Evolutionary conservation across 2,113 vertebrate genomes (phyloP), one percentile per base, ranked within the genome.

Genomic region (Charadrius vociferus): DNA sequence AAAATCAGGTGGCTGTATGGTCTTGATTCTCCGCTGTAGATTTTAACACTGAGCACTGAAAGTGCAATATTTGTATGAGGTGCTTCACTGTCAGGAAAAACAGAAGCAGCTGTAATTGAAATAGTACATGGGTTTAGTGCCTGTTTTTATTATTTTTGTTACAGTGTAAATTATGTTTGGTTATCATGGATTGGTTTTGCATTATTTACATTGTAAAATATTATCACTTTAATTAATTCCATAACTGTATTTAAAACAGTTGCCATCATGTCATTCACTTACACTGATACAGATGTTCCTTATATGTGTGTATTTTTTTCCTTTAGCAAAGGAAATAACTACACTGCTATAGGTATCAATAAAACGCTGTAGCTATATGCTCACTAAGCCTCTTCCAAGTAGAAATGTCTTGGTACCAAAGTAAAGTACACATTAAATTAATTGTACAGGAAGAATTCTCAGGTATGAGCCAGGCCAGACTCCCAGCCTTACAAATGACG

Each of bases 181-280:
- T 81, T 94, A 72, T 94, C 61, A 56, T 43, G 61, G 41, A 29
- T 62, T 71, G n/a, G 0, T 72, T 93, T 81, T 90, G 65, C 14
- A 6, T 86, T 92, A 18, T 86, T 90, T 92, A 68, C 43, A 19
- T 88, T 91, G 49, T 65, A 90, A 92, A 95, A 88, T 91, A 36
- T 77, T 94, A 71, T 15, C 43, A n/a, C 61, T 81, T 79, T 89
- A 74, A 82, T 89, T 93, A 95, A 88, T 73, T 77, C 49, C 62
- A 41, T 65, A 61, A 53, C 37, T 34, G 29, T 53, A 58, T 92
- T 96, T 86, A 81, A 85, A 93, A 39, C 24, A 58, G 30, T 79
- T 70, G 34, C 63, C 16, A 20, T 81, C 36, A 14, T 20, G 27
- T 79, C 43, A 37, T 67, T 86, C 52, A 41, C 47, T 88, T 84